Base-by-base conservation (phyloP, 2,888 invertebrate genomes). In the Petrophora chlorosata region DNA sequence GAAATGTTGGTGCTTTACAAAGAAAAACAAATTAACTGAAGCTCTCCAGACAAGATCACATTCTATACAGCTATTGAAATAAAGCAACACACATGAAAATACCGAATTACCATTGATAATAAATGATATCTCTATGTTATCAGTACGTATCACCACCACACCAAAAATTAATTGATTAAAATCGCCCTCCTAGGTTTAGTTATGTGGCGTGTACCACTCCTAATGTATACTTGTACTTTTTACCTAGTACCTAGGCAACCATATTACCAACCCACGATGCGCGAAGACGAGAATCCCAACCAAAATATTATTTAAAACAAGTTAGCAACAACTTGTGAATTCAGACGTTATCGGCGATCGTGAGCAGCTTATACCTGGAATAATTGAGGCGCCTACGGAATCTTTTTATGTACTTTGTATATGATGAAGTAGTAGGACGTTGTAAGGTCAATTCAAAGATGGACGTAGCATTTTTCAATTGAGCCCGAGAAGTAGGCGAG, bases 391-490 rank as follows among this genome's bases (percentile, higher is more conserved):
- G n/a, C 25, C 22, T 43, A 38, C 35, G 25, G 16, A 32, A n/a
- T 14, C 17, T 41, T 15, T 30, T 33, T 29, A 29, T 22, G 45
- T 38, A 12, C 10, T 5, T 16, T 34, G 30, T 32, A 34, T 17
- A 28, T 26, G 25, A 32, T 22, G 13, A 34, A 28, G 13, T 16
- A 43, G 28, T 44, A 77, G 74, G 76, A 76, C 68, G 68, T 62
- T 65, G 66, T 75, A 81, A 87, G 87, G 86, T 84, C 86, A 85
- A 78, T 75, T 78, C 70, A 68, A 63, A 68, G 69, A 62, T 59
- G 66, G 71, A 26, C 19, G 67, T 68, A 76, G 74, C 66, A 79
- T 78, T 76, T 76, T 80, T 79, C 85, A 87, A 88, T 88, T 88
- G 80, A 81, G 65, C 49, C 16, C 54, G 50, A 65, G 63, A 70